These are phyloP conservation scores for Pilophorus perplexus DNA, from an alignment of 2,888 invertebrate genomes.

Conservation along the genomic window DNA sequence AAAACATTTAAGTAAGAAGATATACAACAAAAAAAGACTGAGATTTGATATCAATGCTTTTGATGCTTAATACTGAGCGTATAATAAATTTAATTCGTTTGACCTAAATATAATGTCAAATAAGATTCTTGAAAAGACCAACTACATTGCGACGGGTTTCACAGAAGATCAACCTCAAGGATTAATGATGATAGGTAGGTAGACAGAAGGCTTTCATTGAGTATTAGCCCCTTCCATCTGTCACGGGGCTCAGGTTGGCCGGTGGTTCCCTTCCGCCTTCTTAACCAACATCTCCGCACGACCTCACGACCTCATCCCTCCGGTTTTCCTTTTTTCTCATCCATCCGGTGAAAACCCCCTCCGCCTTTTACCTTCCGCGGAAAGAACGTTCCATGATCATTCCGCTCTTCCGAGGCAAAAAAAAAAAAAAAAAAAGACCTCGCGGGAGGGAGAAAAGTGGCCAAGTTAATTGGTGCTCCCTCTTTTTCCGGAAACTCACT, in stretches of 20 bases:
- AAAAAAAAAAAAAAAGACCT: too few species aligned
- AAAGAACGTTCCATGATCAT: constrained; percentile 29
- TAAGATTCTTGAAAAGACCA: too few species aligned
- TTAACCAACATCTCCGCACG: too few species aligned
- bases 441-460: constrained; percentile 20
- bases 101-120: too few species aligned
- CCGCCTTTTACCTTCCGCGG: constrained; percentile 24
- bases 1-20: too few species aligned
- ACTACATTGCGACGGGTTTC: too few species aligned
- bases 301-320: constrained; percentile 15
- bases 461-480: constrained; percentile 33
- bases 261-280: too few species aligned
- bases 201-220: constrained; percentile 37
- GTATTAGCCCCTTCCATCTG: constrained; percentile 39
- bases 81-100: too few species aligned
- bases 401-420: neutral
- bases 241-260: constrained; percentile 21
- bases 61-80: too few species aligned
- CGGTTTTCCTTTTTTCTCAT: neutral
- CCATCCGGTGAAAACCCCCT: constrained; percentile 14
- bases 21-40: too few species aligned
- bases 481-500: neutral
- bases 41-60: too few species aligned
- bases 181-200: constrained; percentile 33
- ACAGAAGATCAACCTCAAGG: too few species aligned